Percentiles rank a stretch among this genome's conserved stretches.
Evolutionary conservation across 2,888 invertebrate species (phyloP).

Genomic region (Crematogaster levior): DNA sequence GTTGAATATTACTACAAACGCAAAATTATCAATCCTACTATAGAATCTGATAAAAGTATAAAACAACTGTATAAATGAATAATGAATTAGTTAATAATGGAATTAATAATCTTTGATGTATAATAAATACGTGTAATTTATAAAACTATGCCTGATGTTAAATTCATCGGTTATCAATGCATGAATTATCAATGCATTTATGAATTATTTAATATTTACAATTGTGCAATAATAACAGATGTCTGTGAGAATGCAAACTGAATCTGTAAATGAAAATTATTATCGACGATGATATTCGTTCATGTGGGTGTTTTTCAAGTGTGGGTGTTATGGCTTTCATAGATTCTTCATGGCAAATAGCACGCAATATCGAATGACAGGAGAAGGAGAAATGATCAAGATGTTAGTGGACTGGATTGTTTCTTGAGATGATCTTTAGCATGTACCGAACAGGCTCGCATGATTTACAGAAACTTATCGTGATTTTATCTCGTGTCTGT

Average conservation of each 20-base stretch:
- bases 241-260: not conserved
- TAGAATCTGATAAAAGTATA: not conserved
- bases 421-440: conserved; percentile 83
- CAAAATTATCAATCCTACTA: conserved; percentile 4
- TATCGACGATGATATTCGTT: not conserved
- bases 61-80: not conserved
- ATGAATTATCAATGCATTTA: not conserved
- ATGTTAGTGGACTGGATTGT: conserved; percentile 76
- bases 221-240: not conserved
- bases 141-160: not conserved
- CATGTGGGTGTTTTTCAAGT: not conserved
- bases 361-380: conserved; percentile 58
- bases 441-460: conserved; percentile 79
- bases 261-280: not conserved
- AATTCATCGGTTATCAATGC: not conserved
- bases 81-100: not conserved
- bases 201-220: not conserved
- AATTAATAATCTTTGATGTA: not conserved
- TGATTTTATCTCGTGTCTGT: conserved; percentile 64
- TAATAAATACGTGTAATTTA: not conserved
- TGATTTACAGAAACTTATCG: conserved; percentile 61
- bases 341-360: not conserved
- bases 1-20: not conserved
- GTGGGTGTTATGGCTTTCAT: not conserved
- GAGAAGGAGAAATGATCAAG: conserved; percentile 74